Conservation (phyloP, 2,888 invertebrate genomes). For the Rhagium mordax region DNA sequence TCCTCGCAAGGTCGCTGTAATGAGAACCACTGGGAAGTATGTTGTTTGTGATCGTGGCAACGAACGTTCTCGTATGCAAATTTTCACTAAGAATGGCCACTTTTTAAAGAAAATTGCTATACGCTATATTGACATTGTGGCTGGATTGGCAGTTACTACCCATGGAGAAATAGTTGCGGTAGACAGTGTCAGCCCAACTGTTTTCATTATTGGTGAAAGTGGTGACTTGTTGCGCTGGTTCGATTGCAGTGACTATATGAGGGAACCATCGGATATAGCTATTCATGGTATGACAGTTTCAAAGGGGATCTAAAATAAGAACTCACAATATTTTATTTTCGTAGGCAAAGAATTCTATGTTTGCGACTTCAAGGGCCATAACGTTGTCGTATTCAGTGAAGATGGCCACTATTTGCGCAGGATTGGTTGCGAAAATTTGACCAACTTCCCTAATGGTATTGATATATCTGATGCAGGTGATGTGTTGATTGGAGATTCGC, state of each 20-base stretch:
- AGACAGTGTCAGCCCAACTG: constrained; percentile 97
- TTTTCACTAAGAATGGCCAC: constrained; percentile 95
- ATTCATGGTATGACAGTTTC: constrained; percentile 80
- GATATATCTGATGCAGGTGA: constrained; percentile 98
- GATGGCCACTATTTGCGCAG: constrained; percentile 92
- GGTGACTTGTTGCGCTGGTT: constrained; percentile 97
- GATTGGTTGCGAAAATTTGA: constrained; percentile 95
- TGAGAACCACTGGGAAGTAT: constrained; percentile 89
- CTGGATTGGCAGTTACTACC: constrained; percentile 93
- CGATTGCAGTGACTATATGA: constrained; percentile 97
- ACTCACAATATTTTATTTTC: constrained; percentile 41
- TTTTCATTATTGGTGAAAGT: constrained; percentile 93
- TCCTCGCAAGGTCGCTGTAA: constrained; percentile 95
- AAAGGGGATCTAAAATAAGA: background rate
- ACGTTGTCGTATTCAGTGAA: constrained; percentile 96
- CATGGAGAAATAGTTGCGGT: constrained; percentile 96
- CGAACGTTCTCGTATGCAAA: constrained; percentile 97
- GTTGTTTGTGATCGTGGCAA: constrained; percentile 99
- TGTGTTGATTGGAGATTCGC: constrained; percentile 96
- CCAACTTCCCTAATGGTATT: constrained; percentile 98
- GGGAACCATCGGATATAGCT: constrained; percentile 97
- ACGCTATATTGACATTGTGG: constrained; percentile 91
- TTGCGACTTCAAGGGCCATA: constrained; percentile 98
- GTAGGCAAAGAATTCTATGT: constrained; percentile 94
- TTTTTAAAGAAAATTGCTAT: constrained; percentile 96